Evolutionary conservation across 2,888 invertebrate species (phyloP), one percentile per base, ranked within the genome.

Genomic region (Caenorhabditis japonica): DNA sequence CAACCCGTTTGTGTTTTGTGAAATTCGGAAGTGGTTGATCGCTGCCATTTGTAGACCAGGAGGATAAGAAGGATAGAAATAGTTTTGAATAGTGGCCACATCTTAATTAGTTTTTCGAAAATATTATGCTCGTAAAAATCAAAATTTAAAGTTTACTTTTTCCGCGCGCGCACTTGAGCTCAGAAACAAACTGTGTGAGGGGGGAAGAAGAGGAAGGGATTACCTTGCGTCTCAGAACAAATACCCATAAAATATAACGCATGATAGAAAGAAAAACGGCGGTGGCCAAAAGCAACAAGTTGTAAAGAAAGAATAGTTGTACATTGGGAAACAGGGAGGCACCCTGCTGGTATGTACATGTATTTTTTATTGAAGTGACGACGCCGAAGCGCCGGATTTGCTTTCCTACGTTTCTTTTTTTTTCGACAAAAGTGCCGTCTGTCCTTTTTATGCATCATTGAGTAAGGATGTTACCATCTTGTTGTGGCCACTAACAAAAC

Each of bases 371-470:
- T 56, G 56, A 66, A 56, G 47, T 36, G 58, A 43, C 53, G 66
- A 41, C 51, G 56, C 46, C 55, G 34, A 43, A 36, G 51, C 51
- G 49, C 51, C 53, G 51, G n/a, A n/a, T 23, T 25, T 8, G 56
- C 47, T 56, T 66, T 56, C 47, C 64, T 64, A 55, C 56, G 44
- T 53, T 53, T 47, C 55, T 55, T 55, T 39, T n/a, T 34, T 56
- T 58, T 58, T 46, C 8, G n/a, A 41, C 34, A 41, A 66, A 62
- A 56, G 43, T 12, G 41, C 49, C 47, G 41, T 19, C 23, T 55
- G 41, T 56, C 47, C 43, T 55, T 62, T 62, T 53, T 36, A 66
- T 66, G 66, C 66, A 66, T 66, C 66, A 56, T 36, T 66, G 66
- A 53, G 43, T 56, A 13, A 53, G 64, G 64, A 64, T 55, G 64